These are phyloP conservation scores for Drosophila malerkotliana DNA, from an alignment of 1,140 invertebrate species.

Conservation along the genomic window DNA sequence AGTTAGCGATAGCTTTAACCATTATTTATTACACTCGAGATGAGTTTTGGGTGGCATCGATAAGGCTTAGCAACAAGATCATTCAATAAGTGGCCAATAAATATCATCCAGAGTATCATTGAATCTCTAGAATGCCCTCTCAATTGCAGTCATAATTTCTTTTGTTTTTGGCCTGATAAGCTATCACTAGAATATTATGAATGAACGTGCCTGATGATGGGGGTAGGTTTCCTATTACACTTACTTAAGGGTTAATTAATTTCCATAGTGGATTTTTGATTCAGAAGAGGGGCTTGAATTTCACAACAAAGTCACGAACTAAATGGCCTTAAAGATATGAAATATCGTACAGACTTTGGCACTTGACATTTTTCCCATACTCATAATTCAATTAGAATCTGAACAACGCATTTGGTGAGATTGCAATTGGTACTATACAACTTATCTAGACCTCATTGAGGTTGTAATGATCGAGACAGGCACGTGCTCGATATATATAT, in stretches of 20 bases:
- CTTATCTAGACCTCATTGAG: background rate
- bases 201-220: background rate
- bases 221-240: no score
- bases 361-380: background rate
- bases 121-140: background rate
- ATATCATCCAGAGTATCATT: background rate
- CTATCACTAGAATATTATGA: background rate
- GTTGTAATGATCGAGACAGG: background rate
- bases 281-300: no score
- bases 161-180: no score
- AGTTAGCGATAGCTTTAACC: no score
- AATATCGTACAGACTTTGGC: background rate
- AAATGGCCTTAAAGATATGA: background rate
- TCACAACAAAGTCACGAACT: background rate
- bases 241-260: no score
- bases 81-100: no score
- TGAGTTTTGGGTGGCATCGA: background rate
- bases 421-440: background rate
- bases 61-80: slow-evolving; percentile 3
- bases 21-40: slow-evolving; percentile 23
- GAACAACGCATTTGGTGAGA: background rate
- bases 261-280: background rate
- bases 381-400: slow-evolving; percentile 1
- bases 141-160: slow-evolving; percentile 10
- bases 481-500: slow-evolving; percentile 29